phyloP scores from a whole-genome alignment of 2,797 vertebrate genomes.

The Psittacula echo region DNA sequence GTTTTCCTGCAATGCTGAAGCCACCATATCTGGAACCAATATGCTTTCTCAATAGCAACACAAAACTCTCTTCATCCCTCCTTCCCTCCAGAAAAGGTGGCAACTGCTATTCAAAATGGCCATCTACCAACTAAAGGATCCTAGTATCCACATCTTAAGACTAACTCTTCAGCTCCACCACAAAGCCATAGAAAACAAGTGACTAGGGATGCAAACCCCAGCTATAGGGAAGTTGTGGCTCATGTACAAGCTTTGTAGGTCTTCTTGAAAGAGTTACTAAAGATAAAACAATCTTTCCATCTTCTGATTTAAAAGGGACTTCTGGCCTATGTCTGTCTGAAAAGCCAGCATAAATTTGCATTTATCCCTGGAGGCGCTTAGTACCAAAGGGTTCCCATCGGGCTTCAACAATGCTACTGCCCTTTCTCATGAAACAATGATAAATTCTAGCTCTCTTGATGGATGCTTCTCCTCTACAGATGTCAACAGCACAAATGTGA shows the following conservation, averaged over 20 bases:
- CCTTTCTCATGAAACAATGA: slow-evolving; percentile 34
- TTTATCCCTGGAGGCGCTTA: slow-evolving; percentile 29
- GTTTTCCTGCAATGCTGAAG: not conserved
- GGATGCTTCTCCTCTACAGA: slow-evolving; percentile 28
- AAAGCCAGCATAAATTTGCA: slow-evolving; percentile 29
- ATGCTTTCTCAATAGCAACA: not conserved
- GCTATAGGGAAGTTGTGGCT: not conserved
- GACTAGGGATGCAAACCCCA: not conserved
- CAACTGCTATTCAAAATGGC: not conserved
- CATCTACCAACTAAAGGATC: not conserved
- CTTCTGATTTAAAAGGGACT: slow-evolving; percentile 48
- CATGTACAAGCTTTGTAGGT: not conserved
- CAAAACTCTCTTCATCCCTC: not conserved
- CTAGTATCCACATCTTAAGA: not conserved
- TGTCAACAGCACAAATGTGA: not conserved
- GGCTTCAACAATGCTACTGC: slow-evolving; percentile 51
- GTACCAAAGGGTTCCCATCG: slow-evolving; percentile 30
- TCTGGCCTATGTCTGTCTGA: slow-evolving; percentile 32
- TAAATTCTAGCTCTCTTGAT: slow-evolving; percentile 6
- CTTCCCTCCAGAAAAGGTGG: slow-evolving; percentile 7
- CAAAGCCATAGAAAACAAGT: not conserved
- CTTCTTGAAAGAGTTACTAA: slow-evolving; percentile 48
- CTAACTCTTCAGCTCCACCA: not conserved
- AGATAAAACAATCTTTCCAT: slow-evolving; percentile 53
- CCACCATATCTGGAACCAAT: not conserved